A percentile compares a stretch with the other conserved stretches of the same genome.
phyloP scores from a whole-genome alignment of 2,113 vertebrate species.

The Henicopernis longicauda region DNA sequence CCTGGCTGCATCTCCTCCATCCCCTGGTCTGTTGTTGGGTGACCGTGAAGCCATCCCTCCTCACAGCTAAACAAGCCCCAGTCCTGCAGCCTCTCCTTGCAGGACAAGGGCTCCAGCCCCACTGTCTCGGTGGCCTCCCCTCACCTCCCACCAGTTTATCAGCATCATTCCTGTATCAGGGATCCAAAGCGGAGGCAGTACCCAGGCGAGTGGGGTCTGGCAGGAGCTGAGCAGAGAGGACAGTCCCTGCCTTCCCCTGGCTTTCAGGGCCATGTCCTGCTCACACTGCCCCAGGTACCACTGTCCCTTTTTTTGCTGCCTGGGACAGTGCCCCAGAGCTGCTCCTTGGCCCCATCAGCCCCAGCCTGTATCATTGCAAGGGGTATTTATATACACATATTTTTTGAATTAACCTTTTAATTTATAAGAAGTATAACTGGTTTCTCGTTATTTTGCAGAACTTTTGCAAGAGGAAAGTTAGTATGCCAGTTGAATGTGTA shows the following conservation, averaged over 20 bases:
- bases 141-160: background rate
- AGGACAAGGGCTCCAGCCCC: background rate
- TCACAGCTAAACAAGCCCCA: background rate
- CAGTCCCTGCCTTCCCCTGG: background rate
- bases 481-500: background rate
- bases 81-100: background rate
- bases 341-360: background rate
- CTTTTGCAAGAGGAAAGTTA: background rate
- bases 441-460: background rate
- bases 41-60: background rate
- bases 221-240: background rate
- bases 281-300: background rate
- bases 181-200: background rate
- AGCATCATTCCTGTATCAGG: too few species aligned
- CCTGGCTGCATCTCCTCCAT: too few species aligned
- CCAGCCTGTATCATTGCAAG: rapidly evolving
- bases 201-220: background rate
- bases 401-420: background rate
- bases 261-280: rapidly evolving
- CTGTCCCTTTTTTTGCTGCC: background rate
- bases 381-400: background rate
- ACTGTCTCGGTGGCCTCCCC: background rate
- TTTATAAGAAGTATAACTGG: background rate
- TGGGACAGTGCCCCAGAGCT: rapidly evolving
- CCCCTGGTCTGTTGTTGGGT: background rate